phyloP scores from a whole-genome alignment of 2,797 vertebrate species.

The Hippoglossus hippoglossus region DNA sequence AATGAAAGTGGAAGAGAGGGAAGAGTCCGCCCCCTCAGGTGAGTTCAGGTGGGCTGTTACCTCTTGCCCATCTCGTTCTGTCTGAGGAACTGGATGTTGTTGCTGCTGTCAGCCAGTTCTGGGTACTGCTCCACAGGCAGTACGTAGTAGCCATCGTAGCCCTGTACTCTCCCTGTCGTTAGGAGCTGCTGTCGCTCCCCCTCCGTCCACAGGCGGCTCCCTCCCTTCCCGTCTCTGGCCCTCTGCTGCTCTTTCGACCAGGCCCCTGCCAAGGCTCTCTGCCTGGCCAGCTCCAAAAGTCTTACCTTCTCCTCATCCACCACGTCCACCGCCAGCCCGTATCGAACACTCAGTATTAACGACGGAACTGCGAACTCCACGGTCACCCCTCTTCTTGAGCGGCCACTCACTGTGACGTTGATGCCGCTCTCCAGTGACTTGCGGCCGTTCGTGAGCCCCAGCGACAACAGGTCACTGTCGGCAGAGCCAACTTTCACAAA shows the following conservation, averaged over 20 bases:
- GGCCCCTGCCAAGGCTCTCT: slow-evolving; percentile 92
- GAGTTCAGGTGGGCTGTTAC: slow-evolving; percentile 93
- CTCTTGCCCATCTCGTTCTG: slow-evolving; percentile 99
- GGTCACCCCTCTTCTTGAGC: slow-evolving; percentile 95
- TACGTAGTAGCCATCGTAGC: slow-evolving; percentile 98
- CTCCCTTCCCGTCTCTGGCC: slow-evolving; percentile 93
- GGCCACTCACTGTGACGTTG: slow-evolving; percentile 94
- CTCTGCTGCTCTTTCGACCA: slow-evolving; percentile 97
- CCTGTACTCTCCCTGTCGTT: slow-evolving; percentile 93
- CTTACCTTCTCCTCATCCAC: slow-evolving; percentile 96
- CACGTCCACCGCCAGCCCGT: slow-evolving; percentile 90
- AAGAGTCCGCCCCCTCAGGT: slow-evolving; percentile 67
- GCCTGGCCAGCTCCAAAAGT: slow-evolving; percentile 94
- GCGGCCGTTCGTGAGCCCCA: slow-evolving; percentile 93
- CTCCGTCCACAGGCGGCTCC: slow-evolving; percentile 97
- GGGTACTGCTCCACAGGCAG: slow-evolving; percentile 99
- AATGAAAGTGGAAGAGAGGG: slow-evolving; percentile 41
- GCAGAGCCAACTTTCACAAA: slow-evolving; percentile 96
- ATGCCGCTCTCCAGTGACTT: slow-evolving; percentile 94
- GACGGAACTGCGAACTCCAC: slow-evolving; percentile 92
- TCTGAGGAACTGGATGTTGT: slow-evolving; percentile 99
- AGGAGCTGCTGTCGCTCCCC: slow-evolving; percentile 98
- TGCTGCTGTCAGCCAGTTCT: slow-evolving; percentile 99
- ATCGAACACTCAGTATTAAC: slow-evolving; percentile 93
- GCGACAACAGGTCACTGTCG: slow-evolving; percentile 92